Evolutionary conservation across 1,140 invertebrate genomes (phyloP).

Genomic region (Campoletis sonorensis): DNA sequence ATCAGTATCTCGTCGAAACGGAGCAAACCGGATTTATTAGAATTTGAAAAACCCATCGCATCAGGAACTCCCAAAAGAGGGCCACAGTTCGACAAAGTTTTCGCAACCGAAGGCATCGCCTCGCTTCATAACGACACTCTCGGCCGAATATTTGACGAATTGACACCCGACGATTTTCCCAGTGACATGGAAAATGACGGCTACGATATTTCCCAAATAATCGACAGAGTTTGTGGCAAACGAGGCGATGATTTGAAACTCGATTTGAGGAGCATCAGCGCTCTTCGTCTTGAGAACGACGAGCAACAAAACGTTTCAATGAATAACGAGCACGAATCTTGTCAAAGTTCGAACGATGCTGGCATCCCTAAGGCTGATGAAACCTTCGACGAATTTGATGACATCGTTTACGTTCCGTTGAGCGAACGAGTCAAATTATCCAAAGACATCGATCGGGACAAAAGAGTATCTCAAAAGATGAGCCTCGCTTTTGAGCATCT

Average conservation of each 20-base stretch:
- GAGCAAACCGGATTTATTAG: constrained; percentile 6
- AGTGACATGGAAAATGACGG: constrained; percentile 73
- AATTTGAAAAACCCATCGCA: constrained; percentile 61
- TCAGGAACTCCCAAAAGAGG: constrained; percentile 59
- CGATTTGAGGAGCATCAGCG: too few species aligned
- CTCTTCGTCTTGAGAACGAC: background rate
- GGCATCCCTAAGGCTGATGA: constrained; percentile 54
- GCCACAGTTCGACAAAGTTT: constrained; percentile 34
- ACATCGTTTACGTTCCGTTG: constrained; percentile 65
- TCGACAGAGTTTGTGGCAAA: constrained; percentile 76
- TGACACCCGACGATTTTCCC: constrained; percentile 73
- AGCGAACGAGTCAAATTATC: constrained; percentile 57
- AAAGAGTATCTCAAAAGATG: constrained; percentile 39
- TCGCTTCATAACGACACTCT: constrained; percentile 62
- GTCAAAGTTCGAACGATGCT: constrained; percentile 34
- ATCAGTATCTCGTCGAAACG: constrained; percentile 59
- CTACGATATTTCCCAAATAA: constrained; percentile 79
- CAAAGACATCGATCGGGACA: background rate
- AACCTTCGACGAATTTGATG: constrained; percentile 60
- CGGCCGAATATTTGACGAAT: constrained; percentile 66
- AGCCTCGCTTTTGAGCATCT: constrained; percentile 57
- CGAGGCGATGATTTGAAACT: background rate
- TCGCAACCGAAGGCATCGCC: constrained; percentile 49
- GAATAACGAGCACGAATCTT: background rate
- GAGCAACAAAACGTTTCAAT: background rate